Evolutionary conservation across 1,140 invertebrate species (phyloP), one percentile per base, ranked within the genome.

Genomic region (Euwallacea similis): DNA sequence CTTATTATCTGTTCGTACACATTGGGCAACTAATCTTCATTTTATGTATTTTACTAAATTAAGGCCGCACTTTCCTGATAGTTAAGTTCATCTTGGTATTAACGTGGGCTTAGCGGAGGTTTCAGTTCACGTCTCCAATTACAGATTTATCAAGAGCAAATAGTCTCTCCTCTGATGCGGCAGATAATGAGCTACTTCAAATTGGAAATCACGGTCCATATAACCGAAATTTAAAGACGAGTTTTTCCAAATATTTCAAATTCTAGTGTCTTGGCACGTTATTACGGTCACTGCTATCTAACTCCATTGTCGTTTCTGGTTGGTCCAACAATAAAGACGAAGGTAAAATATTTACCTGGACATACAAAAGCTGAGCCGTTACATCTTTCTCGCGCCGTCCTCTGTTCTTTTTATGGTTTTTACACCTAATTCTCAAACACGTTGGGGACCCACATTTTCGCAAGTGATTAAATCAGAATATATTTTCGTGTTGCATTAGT

Each of bases 291-390:
- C 47, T 50, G 11, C 10, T 44, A 47, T 63, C 61, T 33, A 11
- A 63, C 42, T 63, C 46, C 15, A 47, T 13, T 63, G 61, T 63
- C 61, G 61, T 63, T 50, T 63, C 59, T 47, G 44, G 43, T 47
- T 63, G 63, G 63, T 46, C 44, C 63, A 65, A 65, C 63, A 65
- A 54, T 54, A 21, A 65, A 65, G 50, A 53, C 50, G 63, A 65
- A 65, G 63, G 63, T 65, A 65, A 65, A 65, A 65, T 65, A 65
- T 65, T 65, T 65, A 65, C 63, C 63, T 53, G 63, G 42, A 46
- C 44, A 9, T 16, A 46, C 61, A 63, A 63, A 63, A 63, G 61
- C 42, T 0, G 15, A 21, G 61, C 61, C 61, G 61, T 63, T 63
- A 63, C 47, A 42, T 63, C 61, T 63, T 63, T 63, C 61, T 63